These are phyloP conservation scores for Tetragonula clypearis DNA, from an alignment of 1,140 invertebrate genomes.

Conservation along the genomic window DNA sequence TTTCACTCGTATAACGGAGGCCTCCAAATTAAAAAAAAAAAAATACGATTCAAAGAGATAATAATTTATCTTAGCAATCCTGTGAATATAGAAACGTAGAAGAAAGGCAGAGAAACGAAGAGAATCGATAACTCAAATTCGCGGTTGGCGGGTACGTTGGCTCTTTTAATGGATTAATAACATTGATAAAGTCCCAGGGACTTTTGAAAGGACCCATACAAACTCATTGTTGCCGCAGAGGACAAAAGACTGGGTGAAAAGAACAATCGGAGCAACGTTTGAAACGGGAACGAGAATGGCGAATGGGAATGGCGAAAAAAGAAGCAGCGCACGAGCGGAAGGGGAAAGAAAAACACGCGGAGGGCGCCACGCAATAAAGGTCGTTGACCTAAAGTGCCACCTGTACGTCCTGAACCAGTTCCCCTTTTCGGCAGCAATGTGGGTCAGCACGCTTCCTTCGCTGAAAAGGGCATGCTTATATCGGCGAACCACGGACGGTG, in stretches of 20 bases:
- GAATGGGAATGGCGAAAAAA: neutral
- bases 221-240: neutral
- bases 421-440: slow-evolving; percentile 49
- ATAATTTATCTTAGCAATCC: neutral
- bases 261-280: neutral
- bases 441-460: slow-evolving; percentile 43
- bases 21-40: too few species aligned
- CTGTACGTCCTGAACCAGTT: slow-evolving; percentile 58
- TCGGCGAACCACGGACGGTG: slow-evolving; percentile 8
- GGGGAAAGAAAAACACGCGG: slow-evolving; percentile 51
- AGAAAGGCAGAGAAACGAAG: neutral
- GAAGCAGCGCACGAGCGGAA: neutral
- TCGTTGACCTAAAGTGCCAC: slow-evolving; percentile 50
- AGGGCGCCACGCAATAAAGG: slow-evolving; percentile 50
- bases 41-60: neutral
- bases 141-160: neutral
- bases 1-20: neutral
- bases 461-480: slow-evolving; percentile 30
- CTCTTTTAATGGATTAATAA: neutral
- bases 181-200: neutral
- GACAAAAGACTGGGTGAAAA: neutral
- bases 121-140: neutral
- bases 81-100: neutral
- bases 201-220: neutral
- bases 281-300: neutral